Percentiles rank a stretch among this genome's conserved stretches.
phyloP scores from a whole-genome alignment of 1,140 invertebrate species.

The Sweltsa coloradensis region DNA sequence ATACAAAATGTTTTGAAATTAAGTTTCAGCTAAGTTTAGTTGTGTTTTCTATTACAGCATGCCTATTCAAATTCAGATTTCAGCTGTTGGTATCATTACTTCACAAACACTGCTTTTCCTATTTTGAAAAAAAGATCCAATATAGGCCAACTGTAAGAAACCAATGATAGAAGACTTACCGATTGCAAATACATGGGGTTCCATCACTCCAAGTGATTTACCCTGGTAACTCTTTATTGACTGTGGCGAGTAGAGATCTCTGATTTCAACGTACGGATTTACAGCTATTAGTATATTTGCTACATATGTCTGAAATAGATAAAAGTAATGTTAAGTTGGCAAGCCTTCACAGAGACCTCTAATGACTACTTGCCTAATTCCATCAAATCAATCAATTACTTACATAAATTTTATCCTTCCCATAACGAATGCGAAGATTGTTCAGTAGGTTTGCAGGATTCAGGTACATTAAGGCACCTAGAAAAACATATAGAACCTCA shows the following conservation, averaged over 20 bases:
- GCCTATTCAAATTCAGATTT: neutral
- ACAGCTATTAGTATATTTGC: conserved; percentile 97
- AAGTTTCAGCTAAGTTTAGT: neutral
- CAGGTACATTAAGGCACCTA: conserved; percentile 93
- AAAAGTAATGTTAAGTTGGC: conserved; percentile 12
- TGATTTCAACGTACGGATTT: conserved; percentile 93
- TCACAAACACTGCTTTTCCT: neutral
- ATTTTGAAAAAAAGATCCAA: neutral
- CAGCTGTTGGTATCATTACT: neutral
- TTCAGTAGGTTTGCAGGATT: conserved; percentile 95
- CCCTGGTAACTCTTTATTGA: conserved; percentile 89
- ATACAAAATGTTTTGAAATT: no score
- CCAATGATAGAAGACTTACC: conserved; percentile 47
- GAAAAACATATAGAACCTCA: conserved; percentile 28
- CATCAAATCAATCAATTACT: conserved; percentile 41
- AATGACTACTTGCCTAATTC: conserved; percentile 2
- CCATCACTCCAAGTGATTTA: conserved; percentile 83
- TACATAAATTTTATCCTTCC: conserved; percentile 95
- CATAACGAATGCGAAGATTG: conserved; percentile 83
- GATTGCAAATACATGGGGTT: conserved; percentile 96
- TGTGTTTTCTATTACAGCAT: neutral
- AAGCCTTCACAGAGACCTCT: conserved; percentile 15
- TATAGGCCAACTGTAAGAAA: neutral
- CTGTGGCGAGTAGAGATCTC: conserved; percentile 71
- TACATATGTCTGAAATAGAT: conserved; percentile 75